Evolutionary conservation across 2,888 invertebrate species (phyloP).

Genomic region (Leucozona laternaria): DNA sequence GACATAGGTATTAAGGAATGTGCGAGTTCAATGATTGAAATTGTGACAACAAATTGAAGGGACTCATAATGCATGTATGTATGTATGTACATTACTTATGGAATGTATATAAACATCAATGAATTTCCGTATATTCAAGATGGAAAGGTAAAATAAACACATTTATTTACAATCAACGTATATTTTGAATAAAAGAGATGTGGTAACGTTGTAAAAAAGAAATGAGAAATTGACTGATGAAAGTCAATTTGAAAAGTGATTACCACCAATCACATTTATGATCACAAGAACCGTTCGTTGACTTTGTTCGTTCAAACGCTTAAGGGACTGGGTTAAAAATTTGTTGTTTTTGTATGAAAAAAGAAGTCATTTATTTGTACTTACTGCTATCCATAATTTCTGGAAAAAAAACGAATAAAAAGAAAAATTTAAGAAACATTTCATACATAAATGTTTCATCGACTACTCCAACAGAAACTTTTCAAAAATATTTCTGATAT

Average conservation of each 20-base stretch:
- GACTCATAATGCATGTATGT: not conserved
- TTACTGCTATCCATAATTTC: too few species aligned
- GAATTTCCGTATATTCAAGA: not conserved
- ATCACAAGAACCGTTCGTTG: not conserved
- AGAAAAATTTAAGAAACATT: too few species aligned
- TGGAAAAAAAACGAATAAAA: too few species aligned
- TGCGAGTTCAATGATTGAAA: not conserved
- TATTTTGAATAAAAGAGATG: not conserved
- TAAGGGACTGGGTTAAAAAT: too few species aligned
- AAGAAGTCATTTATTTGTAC: too few species aligned
- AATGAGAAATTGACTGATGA: not conserved
- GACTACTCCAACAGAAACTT: too few species aligned
- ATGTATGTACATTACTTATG: too few species aligned
- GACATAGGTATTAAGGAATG: too few species aligned
- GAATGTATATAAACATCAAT: too few species aligned
- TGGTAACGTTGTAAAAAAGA: not conserved
- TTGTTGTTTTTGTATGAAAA: too few species aligned
- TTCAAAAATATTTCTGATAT: too few species aligned
- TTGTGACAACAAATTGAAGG: conserved; percentile 9
- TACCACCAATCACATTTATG: not conserved
- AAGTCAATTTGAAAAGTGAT: not conserved
- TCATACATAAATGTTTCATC: too few species aligned
- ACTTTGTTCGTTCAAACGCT: not conserved
- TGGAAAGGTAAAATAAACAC: conserved; percentile 13
- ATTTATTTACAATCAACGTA: not conserved